Base-by-base conservation (phyloP, 1,140 invertebrate species). In the Drosophila hydei region DNA sequence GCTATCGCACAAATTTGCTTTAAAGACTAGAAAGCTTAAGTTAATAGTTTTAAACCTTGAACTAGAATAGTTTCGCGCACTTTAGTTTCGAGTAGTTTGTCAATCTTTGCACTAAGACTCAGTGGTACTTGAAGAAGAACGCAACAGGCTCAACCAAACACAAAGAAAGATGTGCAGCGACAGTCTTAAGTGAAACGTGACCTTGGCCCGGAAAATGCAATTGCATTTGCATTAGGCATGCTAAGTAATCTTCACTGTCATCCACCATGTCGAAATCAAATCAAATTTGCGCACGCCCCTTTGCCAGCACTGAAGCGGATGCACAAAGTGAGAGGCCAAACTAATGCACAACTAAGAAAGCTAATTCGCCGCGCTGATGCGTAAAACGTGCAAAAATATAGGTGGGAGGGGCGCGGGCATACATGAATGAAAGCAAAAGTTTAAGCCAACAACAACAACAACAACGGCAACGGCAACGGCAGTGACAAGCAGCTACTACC, bases 361-460 rank as follows among this genome's bases (percentile, higher is more conserved):
- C 79, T 83, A 83, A 84, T 84, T 83, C 65, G 64, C 47, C 62
- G 65, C 58, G 36, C 54, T 84, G 75, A 78, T 78, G 75, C 75
- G 79, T 83, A 71, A 71, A 63, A 42, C 42, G 33, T 48, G 23
- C 47, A 21, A 23, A 11, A 14, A 33, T 12, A 23, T 4, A 18
- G n/a, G 33, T 2, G 55, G 18, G 6, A 16, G 12, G 4, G 4
- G 8, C 21, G n/a, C 30, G 19, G n/a, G 51, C 12, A 38, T 33
- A 56, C 50, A 78, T 84, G 70, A 81, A 81, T 81, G 74, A 73
- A 77, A 77, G 30, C 69, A 75, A 73, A 73, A 62, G 63, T 56
- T 43, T 60, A 54, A 55, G 38, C 62, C 30, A 75, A 69, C 11
- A 36, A 52, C 16, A 21, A 19, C 14, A 27, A 14, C 23, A 50